Base-by-base conservation (phyloP, 2,888 invertebrate species). In the Andrena bicolor region DNA sequence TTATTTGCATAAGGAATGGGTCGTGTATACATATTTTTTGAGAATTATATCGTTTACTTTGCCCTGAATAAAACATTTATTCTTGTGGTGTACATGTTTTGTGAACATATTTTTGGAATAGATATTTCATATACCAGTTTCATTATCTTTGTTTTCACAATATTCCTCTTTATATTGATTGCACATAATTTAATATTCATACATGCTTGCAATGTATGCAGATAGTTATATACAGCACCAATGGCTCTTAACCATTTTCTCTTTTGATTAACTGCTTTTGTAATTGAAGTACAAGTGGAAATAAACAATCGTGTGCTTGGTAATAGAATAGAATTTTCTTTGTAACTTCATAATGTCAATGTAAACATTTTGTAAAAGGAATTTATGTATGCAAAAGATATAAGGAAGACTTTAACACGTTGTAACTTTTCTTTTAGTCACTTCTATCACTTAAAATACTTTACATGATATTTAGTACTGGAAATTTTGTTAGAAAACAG, bases 1-100 rank as follows among this genome's bases (percentile, higher is more conserved):
- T 56, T 23, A 23, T 65, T 64, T 41, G 1, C 13, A 26, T 68
- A 23, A 53, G 41, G n/a, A 41, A 5, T 48, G 16, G 5, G 41
- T n/a, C 48, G 16, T 20, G 10, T 10, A 16, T 48, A 68, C 16
- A 41, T 48, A 20, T 26, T 56, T 56, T 56, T 23, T 0, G 8
- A n/a, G 28, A 60, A 60, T 51, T 35, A 10, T 13, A 49, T 65
- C 32, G 51, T 13, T 35, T 61, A 60, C 51, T 49, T 66, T 66
- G 23, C 53, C 10, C 28, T 41, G 13, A 6, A n/a, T 51, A 28
- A 66, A 30, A 49, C 20, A 13, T 66, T 66, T 66, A 3, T 41
- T 41, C 5, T 10, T 30, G 6, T 30, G 5, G 20, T 32, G 23
- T 7, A 23, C 8, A 16, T n/a, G 13, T 60, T 51, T 20, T 4